These are phyloP conservation scores for Gisinianus flammeolus DNA, from an alignment of 2,888 invertebrate genomes.

Conservation along the genomic window DNA sequence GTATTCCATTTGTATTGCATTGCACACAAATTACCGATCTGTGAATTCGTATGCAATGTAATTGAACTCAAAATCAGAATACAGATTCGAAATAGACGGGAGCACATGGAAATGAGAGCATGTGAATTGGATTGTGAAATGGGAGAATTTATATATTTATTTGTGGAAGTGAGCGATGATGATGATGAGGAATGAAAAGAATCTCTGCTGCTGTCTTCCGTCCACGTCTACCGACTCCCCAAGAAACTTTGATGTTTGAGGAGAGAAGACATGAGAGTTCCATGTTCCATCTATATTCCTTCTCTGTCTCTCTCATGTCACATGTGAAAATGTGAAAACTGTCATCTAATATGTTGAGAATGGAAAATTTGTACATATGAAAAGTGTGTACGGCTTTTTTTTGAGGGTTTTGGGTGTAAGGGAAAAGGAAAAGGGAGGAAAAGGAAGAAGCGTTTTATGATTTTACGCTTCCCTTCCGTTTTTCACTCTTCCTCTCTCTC, in stretches of 20 bases:
- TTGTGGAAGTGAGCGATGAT: too few species aligned
- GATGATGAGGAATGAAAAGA: too few species aligned
- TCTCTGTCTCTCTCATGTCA: not conserved
- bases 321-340: not conserved
- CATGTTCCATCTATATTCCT: not conserved
- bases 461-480: constrained; percentile 35
- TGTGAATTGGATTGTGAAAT: too few species aligned
- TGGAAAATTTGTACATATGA: not conserved
- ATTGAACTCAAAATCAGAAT: too few species aligned
- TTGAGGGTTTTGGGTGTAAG: not conserved
- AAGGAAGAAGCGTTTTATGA: constrained; percentile 30
- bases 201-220: too few species aligned
- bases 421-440: not conserved
- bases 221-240: not conserved
- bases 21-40: too few species aligned
- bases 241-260: not conserved
- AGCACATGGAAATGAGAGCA: too few species aligned
- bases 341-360: not conserved
- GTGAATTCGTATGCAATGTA: too few species aligned
- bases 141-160: too few species aligned
- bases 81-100: too few species aligned
- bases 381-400: not conserved
- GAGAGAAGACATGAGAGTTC: too few species aligned
- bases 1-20: too few species aligned
- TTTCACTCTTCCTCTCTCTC: not conserved